Conservation (phyloP, 2,113 vertebrate genomes). For the Phaethon lepturus region DNA sequence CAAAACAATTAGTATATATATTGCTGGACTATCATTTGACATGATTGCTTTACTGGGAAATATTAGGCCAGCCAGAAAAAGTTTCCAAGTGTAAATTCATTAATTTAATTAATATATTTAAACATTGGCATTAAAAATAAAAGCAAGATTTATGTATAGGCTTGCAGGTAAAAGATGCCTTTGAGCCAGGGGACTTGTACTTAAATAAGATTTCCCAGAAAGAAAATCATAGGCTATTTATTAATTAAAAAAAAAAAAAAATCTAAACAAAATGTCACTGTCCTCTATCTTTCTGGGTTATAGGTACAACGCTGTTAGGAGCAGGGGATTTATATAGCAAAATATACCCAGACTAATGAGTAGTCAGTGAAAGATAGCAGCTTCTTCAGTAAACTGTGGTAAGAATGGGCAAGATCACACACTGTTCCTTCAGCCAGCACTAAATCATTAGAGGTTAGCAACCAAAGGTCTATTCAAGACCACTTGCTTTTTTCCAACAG, state of each 20-base stretch:
- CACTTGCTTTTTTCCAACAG: neutral
- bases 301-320: neutral
- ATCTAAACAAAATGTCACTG: neutral
- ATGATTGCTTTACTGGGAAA: neutral
- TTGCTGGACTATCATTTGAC: neutral
- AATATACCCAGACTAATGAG: neutral
- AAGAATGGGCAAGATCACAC: neutral
- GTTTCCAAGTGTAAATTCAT: neutral
- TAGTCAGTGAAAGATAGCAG: neutral
- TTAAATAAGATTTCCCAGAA: neutral
- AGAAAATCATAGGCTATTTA: neutral
- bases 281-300: neutral
- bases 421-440: neutral
- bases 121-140: neutral
- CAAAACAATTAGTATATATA: neutral
- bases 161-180: neutral
- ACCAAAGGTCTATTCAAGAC: neutral
- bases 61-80: neutral
- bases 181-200: neutral
- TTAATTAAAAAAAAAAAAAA: neutral
- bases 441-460: neutral
- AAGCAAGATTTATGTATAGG: neutral
- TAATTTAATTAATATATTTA: neutral
- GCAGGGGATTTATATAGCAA: neutral
- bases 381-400: neutral